A percentile compares a stretch with the other conserved stretches of the same genome.
phyloP scores from a whole-genome alignment of 2,113 vertebrate genomes.

The Sclerurus mexicanus region DNA sequence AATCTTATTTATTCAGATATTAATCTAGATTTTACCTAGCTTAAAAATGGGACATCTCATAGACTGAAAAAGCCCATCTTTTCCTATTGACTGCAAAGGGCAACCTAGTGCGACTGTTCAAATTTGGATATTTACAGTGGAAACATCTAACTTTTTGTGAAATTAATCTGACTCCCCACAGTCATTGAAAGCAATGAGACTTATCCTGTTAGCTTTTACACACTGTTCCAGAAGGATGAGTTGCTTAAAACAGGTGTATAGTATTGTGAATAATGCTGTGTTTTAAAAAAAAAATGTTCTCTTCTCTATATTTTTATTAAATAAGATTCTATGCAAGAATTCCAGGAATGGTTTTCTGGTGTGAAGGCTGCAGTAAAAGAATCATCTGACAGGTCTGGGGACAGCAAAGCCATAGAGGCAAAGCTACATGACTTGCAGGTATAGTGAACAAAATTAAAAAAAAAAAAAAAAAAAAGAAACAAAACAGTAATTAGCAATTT shows the following conservation, averaged over 20 bases:
- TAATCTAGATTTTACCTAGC: background rate
- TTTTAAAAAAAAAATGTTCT: background rate
- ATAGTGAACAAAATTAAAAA: background rate
- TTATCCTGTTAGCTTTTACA: background rate
- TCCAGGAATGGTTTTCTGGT: slow-evolving; percentile 84
- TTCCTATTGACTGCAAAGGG: background rate
- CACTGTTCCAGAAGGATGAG: background rate
- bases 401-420: slow-evolving; percentile 75
- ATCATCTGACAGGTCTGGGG: slow-evolving; percentile 81
- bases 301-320: background rate
- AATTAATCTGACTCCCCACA: background rate
- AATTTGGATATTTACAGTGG: background rate
- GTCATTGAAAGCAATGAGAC: background rate
- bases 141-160: background rate
- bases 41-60: background rate
- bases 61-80: background rate
- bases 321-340: slow-evolving; percentile 86
- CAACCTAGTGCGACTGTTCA: background rate
- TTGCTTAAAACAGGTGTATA: background rate
- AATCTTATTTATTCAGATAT: background rate
- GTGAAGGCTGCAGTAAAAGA: slow-evolving; percentile 80
- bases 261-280: background rate
- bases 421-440: slow-evolving; percentile 89
- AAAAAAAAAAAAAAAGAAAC: background rate
- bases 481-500: background rate